Base-by-base conservation (phyloP, 2,113 vertebrate species). In the Peromyscus polionotus region DNA sequence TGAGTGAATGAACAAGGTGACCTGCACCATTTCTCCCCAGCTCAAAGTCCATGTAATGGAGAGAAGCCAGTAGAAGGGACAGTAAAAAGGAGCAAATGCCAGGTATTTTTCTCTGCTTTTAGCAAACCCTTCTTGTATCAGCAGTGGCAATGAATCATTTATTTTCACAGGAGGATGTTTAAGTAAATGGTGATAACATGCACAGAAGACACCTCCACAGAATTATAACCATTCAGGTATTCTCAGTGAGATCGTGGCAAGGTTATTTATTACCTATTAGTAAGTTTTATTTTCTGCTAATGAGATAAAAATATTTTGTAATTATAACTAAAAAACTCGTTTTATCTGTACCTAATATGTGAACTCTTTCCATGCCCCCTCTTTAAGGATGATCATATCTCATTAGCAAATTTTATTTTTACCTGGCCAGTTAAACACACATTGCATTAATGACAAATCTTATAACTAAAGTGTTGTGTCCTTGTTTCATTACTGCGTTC, bases 221-320 rank as follows among this genome's bases (percentile, higher is more conserved):
- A 98, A 97, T 97, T 93, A 98, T 65, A 90, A 97, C 95, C 96
- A 94, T 88, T 97, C 97, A 98, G 98, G 75, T 95, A 97, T 95
- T 98, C 98, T 98, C 97, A 95, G 97, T 98, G 96, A 97, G 95
- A 98, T 77, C 92, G 36, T 70, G 96, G 98, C 97, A 97, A 98
- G 93, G 94, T 93, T 98, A 98, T 98, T 96, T 98, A 98, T 98
- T 96, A 97, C 96, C 97, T 98, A 98, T 98, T 97, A 98, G 95
- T 96, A 97, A 97, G 96, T 97, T 97, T 98, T 97, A 91, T 90
- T 94, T 95, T 80, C 97, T 97, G 94, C 98, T 98, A 98, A 98
- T 97, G 93, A 98, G 95, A 97, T 98, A 97, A n/a, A 98, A 97
- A 97, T 97, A 39, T 59, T 77, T 95, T 96, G 48, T 97, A 95